Percentiles rank a stretch among this genome's conserved stretches.
Conservation (phyloP, 2,113 vertebrate genomes). For the Ursus arctos region DNA sequence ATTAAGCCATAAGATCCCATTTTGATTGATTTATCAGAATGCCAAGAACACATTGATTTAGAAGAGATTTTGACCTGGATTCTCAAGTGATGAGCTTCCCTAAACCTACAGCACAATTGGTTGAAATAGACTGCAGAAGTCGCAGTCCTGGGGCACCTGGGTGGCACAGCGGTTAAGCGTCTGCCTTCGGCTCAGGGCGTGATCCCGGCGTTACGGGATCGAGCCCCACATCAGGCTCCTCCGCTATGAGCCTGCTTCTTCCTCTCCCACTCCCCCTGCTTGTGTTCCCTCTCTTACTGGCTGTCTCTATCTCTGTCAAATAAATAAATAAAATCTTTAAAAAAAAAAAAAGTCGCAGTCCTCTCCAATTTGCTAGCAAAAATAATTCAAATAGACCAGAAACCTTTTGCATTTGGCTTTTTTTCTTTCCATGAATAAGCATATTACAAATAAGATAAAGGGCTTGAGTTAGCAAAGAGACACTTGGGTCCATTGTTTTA, state of each 20-base stretch:
- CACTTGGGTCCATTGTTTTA: neutral
- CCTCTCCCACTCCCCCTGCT: too few relatives aligned
- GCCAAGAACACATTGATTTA: neutral
- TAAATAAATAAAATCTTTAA: too few relatives aligned
- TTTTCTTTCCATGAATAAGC: neutral
- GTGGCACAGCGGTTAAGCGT: too few relatives aligned
- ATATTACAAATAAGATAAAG: slow-evolving; percentile 43
- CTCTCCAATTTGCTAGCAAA: neutral
- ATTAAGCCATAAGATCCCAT: neutral
- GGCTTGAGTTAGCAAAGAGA: slow-evolving; percentile 1
- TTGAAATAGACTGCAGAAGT: slow-evolving; percentile 5
- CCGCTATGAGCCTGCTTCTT: too few relatives aligned
- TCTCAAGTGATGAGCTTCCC: neutral
- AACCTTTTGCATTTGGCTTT: neutral
- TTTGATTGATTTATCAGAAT: neutral
- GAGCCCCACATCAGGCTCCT: too few relatives aligned
- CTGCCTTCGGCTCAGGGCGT: too few relatives aligned
- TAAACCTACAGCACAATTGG: neutral
- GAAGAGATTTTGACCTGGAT: slow-evolving; percentile 35
- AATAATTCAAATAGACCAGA: neutral
- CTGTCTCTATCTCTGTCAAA: too few relatives aligned
- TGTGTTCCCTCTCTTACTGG: too few relatives aligned
- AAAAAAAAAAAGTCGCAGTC: neutral
- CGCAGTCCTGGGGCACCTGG: neutral
- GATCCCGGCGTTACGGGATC: too few relatives aligned